These are phyloP conservation scores for Vanessa tameamea DNA, from an alignment of 1,140 invertebrate genomes.

Conservation along the genomic window DNA sequence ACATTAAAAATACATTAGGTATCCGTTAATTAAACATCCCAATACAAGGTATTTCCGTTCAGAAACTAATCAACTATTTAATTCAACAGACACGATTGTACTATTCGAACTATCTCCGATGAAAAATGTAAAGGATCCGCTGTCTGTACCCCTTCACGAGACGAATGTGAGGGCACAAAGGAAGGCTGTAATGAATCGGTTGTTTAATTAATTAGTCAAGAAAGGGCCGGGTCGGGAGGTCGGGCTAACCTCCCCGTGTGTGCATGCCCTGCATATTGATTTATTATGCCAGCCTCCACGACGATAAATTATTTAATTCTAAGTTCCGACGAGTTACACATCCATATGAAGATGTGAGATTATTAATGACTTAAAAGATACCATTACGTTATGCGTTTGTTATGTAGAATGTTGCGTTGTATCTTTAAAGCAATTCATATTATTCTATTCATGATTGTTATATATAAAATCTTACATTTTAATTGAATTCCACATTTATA, in stretches of 20 bases:
- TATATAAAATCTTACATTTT: no score
- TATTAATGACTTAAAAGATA: slow-evolving; percentile 44
- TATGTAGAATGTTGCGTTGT: background rate
- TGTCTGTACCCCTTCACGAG: slow-evolving; percentile 62
- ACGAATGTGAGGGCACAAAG: slow-evolving; percentile 78
- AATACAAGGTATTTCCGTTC: slow-evolving; percentile 8
- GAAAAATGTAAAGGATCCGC: slow-evolving; percentile 53
- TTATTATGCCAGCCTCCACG: slow-evolving; percentile 69
- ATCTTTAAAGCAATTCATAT: no score
- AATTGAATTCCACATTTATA: no score
- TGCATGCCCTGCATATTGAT: slow-evolving; percentile 79
- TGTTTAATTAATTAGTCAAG: slow-evolving; percentile 82
- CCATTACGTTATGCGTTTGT: slow-evolving; percentile 24
- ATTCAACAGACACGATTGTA: slow-evolving; percentile 22
- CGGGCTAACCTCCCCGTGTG: slow-evolving; percentile 53
- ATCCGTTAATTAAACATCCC: slow-evolving; percentile 9
- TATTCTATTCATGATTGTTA: no score
- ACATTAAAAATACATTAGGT: slow-evolving; percentile 22
- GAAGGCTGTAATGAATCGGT: slow-evolving; percentile 80
- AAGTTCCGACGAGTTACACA: slow-evolving; percentile 62
- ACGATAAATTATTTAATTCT: slow-evolving; percentile 78
- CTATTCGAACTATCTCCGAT: slow-evolving; percentile 38
- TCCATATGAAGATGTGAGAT: slow-evolving; percentile 36
- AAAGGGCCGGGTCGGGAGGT: slow-evolving; percentile 61
- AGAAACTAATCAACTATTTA: slow-evolving; percentile 22